Evolutionary conservation across 2,113 vertebrate genomes (phyloP).

Genomic region (Felis catus): DNA sequence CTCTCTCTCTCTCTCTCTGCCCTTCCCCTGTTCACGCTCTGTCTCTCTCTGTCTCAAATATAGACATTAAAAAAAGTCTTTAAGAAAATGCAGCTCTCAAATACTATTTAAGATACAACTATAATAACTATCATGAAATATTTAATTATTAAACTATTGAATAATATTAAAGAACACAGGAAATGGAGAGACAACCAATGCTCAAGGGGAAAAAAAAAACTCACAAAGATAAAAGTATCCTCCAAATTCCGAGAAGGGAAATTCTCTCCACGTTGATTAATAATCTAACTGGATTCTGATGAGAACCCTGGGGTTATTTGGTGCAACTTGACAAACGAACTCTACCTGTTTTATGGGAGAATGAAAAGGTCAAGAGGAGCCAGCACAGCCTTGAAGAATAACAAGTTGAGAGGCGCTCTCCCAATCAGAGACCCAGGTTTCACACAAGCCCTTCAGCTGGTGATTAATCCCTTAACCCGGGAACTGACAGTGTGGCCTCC

Average conservation of each 20-base stretch:
- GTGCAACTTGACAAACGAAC: background rate
- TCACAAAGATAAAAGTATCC: background rate
- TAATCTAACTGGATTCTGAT: background rate
- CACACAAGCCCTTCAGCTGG: background rate
- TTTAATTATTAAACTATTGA: background rate
- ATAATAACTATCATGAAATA: background rate
- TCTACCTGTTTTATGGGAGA: background rate
- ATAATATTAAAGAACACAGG: background rate
- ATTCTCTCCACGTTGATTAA: background rate
- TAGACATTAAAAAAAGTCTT: too few species aligned
- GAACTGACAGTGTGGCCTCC: too few species aligned
- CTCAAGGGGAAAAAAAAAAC: background rate
- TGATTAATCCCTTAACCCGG: too few species aligned
- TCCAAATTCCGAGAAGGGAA: background rate
- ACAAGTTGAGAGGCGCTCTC: background rate
- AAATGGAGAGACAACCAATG: background rate
- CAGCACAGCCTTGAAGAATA: background rate
- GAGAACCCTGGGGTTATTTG: background rate
- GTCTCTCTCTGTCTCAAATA: too few species aligned
- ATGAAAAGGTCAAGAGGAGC: too few species aligned
- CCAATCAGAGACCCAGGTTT: background rate
- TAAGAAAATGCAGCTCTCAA: background rate
- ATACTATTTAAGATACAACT: background rate
- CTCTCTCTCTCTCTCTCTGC: too few species aligned
- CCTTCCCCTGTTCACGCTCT: too few species aligned